A percentile compares a stretch with the other conserved stretches of the same genome.
These are phyloP conservation scores for Leuciscus idus DNA, from an alignment of 2,113 vertebrate genomes.

Conservation along the genomic window DNA sequence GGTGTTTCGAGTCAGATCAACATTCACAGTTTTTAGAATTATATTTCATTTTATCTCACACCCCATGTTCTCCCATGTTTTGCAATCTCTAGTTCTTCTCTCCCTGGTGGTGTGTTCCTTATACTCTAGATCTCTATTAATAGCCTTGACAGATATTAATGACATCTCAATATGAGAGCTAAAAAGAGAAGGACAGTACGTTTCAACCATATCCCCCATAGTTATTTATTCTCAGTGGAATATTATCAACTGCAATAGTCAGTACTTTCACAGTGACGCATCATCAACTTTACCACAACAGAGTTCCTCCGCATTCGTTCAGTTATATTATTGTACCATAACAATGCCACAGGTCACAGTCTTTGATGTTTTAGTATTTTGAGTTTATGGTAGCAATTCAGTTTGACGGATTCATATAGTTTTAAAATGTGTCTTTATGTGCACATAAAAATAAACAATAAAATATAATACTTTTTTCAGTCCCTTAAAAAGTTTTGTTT, in stretches of 20 bases:
- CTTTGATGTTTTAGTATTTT: not conserved
- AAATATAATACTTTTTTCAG: not conserved
- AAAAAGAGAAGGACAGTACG: constrained; percentile 63
- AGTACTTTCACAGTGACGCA: not conserved
- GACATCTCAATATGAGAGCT: constrained; percentile 60
- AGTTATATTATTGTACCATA: not conserved
- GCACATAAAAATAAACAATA: too few relatives aligned
- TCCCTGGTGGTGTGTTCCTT: constrained; percentile 63
- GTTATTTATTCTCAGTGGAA: not conserved
- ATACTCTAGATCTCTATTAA: constrained; percentile 70
- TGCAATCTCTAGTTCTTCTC: constrained; percentile 39
- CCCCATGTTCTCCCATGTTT: not conserved
- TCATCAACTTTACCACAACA: not conserved
- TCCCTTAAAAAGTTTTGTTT: not conserved
- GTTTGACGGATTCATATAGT: not conserved
- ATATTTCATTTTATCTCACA: not conserved
- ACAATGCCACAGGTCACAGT: not conserved
- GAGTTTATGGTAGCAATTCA: not conserved
- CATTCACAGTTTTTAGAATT: not conserved
- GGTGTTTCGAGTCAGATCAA: not conserved
- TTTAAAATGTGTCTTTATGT: not conserved
- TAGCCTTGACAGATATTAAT: constrained; percentile 71
- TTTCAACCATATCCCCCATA: constrained; percentile 44
- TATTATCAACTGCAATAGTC: not conserved
- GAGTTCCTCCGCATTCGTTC: not conserved